Evolutionary conservation across 2,888 invertebrate species (phyloP).

Genomic region (Thereva nobilitata): DNA sequence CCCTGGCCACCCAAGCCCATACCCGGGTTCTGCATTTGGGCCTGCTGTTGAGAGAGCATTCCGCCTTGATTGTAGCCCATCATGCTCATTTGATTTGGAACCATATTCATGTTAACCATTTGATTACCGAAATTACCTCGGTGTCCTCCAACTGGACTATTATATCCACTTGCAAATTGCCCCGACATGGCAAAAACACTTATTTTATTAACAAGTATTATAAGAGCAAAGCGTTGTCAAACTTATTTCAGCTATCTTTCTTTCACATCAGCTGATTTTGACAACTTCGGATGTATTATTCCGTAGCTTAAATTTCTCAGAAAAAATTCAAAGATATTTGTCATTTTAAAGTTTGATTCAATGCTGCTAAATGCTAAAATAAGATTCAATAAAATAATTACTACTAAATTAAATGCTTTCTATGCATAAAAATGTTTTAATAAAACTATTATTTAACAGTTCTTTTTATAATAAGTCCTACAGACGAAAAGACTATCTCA

Average conservation of each 20-base stretch:
- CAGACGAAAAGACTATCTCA: too few relatives aligned
- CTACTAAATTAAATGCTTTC: too few relatives aligned
- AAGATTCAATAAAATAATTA: too few relatives aligned
- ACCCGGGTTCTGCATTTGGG: constrained; percentile 43
- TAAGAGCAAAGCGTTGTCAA: background rate
- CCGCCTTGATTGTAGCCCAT: constrained; percentile 45
- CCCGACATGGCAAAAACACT: constrained; percentile 47
- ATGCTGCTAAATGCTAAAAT: too few relatives aligned
- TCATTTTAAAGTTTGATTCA: too few relatives aligned
- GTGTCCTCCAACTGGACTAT: constrained; percentile 49
- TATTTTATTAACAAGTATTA: background rate
- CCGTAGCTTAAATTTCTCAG: too few relatives aligned
- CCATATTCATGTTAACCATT: constrained; percentile 47
- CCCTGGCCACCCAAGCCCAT: constrained; percentile 34
- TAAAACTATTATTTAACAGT: too few relatives aligned
- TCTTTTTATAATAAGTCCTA: too few relatives aligned
- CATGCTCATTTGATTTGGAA: constrained; percentile 45
- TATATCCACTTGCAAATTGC: constrained; percentile 50
- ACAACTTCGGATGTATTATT: too few relatives aligned
- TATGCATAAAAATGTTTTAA: too few relatives aligned
- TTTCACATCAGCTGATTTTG: too few relatives aligned
- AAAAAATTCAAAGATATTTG: too few relatives aligned
- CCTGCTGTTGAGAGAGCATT: constrained; percentile 43
- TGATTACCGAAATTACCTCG: constrained; percentile 48
- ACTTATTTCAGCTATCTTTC: background rate